These are phyloP conservation scores for Drosophila nebulosa DNA, from an alignment of 1,140 invertebrate genomes.

Conservation along the genomic window DNA sequence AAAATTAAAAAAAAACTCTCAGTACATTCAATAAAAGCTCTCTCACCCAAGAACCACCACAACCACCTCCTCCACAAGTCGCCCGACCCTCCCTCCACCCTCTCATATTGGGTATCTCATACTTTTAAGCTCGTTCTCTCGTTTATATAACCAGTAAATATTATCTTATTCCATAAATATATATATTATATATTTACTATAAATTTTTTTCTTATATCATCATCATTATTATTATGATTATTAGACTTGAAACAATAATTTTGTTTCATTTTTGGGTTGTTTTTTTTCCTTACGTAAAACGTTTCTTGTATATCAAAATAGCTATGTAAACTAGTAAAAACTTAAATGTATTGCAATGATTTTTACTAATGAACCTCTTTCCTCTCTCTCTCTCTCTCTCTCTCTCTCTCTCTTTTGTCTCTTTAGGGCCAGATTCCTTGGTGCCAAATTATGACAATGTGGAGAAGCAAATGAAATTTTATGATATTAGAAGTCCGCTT, in stretches of 20 bases:
- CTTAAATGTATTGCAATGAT: constrained; percentile 12
- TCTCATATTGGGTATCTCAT: constrained; percentile 31
- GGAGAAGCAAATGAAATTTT: constrained; percentile 77
- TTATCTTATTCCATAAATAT: neutral
- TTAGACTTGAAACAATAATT: neutral
- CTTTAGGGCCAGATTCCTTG: constrained; percentile 69
- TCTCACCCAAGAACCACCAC: neutral
- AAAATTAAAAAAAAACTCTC: neutral
- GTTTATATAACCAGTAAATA: constrained; percentile 59
- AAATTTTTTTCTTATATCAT: neutral
- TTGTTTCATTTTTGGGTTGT: neutral
- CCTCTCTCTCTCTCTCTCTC: constrained; percentile 30
- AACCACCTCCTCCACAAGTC: neutral
- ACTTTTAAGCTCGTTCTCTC: constrained; percentile 63
- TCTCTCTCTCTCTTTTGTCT: constrained; percentile 21
- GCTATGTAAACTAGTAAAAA: constrained; percentile 10
- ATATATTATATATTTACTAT: neutral
- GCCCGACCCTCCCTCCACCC: constrained; percentile 2
- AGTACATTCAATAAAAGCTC: neutral
- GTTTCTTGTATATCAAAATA: constrained; percentile 40
- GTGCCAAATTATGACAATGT: constrained; percentile 80
- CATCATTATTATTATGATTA: neutral
- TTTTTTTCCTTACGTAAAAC: constrained; percentile 61
- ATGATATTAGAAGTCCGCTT: constrained; percentile 73
- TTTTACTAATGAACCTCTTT: constrained; percentile 7